A percentile compares a stretch with the other conserved stretches of the same genome.
Conservation (phyloP, 64 coral and sea anemone genomes). For the Exaiptasia diaphana region DNA sequence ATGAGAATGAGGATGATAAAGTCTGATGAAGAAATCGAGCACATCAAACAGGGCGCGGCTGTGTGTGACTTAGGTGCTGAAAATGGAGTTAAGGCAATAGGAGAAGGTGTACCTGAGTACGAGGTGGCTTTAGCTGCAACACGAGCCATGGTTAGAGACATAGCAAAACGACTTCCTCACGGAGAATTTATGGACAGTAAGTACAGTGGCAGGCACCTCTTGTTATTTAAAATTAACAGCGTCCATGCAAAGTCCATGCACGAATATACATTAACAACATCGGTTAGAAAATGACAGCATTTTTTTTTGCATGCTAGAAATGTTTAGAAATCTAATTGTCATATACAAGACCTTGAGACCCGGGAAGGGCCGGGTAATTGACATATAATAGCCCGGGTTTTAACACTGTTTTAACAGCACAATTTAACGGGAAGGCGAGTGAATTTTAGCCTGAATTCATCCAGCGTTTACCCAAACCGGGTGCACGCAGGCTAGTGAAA, state of each 20-base stretch:
- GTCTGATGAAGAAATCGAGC: slow-evolving; percentile 82
- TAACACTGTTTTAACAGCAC: too few species aligned
- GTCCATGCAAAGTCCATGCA: neutral
- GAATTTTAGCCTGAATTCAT: too few species aligned
- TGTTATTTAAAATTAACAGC: neutral
- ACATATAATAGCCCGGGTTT: too few species aligned
- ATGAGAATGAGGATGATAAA: slow-evolving; percentile 94
- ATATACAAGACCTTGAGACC: too few species aligned
- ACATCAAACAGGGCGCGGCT: slow-evolving; percentile 72
- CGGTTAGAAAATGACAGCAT: too few species aligned
- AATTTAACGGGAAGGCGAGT: too few species aligned
- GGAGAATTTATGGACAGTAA: slow-evolving; percentile 85
- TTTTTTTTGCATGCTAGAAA: too few species aligned
- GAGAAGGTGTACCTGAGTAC: slow-evolving; percentile 64
- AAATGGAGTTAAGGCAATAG: slow-evolving; percentile 53
- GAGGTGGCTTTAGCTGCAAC: slow-evolving; percentile 78
- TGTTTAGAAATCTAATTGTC: too few species aligned
- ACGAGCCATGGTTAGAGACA: slow-evolving; percentile 82
- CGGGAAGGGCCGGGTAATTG: too few species aligned
- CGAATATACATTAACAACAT: too few species aligned
- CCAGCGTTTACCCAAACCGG: too few species aligned
- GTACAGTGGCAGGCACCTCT: neutral
- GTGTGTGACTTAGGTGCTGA: slow-evolving; percentile 75
- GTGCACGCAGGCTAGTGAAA: too few species aligned
- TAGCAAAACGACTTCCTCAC: slow-evolving; percentile 73